Evolutionary conservation across 2,113 vertebrate genomes (phyloP), one percentile per base, ranked within the genome.

Genomic region (Nannobrachium achirus): DNA sequence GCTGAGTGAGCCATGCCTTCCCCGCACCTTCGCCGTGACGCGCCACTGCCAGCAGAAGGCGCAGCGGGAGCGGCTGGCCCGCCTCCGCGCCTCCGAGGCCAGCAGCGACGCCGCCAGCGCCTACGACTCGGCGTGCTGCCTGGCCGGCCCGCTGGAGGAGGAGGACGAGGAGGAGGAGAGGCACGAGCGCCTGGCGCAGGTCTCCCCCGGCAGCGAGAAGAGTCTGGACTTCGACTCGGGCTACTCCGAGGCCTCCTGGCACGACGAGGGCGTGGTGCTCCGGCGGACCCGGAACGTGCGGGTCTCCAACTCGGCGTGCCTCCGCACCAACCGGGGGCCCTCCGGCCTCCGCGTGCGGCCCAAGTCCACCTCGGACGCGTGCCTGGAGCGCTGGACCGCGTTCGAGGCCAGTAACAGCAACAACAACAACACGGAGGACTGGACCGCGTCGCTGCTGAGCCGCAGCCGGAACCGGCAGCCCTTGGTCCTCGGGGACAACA

Each of bases 401-500:
- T 91, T 95, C 18, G 96, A 97, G 56, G 89, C 93, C 0, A 82
- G 89, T n/a, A n/a, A n/a, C n/a, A n/a, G n/a, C n/a, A n/a, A n/a
- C n/a, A n/a, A n/a, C n/a, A n/a, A n/a, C 0, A 94, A 96, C 45
- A 68, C 90, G 0, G 91, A 88, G 75, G 95, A 97, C 91, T 99
- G 98, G 98, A 98, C 97, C 0, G 93, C 95, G 6, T 93, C 93
- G 0, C 85, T 99, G 77, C 90, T 99, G 71, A 98, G 95, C 8
- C 93, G 95, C 79, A 95, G 97, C 64, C 93, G 98, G 16, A 99
- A 96, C 83, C 90, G 98, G 42, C 97, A 98, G 58, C 98, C 98
- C 0, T 76, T 99, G 48, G 96, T 99, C 66, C 83, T 99, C 38
- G 97, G 98, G 0, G 98, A 99, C 91, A 99, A 99, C 86, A 97